phyloP scores from a whole-genome alignment of 2,113 vertebrate species.

The Burhinus oedicnemus region DNA sequence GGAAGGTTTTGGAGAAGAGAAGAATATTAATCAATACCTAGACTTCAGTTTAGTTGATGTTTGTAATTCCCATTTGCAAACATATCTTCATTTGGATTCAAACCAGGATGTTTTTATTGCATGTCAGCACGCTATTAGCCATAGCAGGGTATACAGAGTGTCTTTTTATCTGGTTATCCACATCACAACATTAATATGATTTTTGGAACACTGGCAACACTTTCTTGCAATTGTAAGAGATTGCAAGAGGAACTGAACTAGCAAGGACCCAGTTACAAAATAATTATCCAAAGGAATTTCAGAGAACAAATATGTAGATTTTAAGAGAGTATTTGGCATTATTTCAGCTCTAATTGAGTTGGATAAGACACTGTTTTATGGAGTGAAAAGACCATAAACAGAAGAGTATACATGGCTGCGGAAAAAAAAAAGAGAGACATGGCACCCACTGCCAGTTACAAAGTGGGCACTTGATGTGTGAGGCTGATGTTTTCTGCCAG shows the following conservation, averaged over 20 bases:
- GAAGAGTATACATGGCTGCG: background rate
- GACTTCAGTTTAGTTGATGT: background rate
- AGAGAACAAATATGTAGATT: constrained; percentile 23
- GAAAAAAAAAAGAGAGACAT: background rate
- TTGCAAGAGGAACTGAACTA: background rate
- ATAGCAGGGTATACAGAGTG: background rate
- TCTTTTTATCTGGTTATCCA: background rate
- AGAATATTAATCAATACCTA: background rate
- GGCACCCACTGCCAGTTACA: background rate
- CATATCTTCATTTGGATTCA: background rate
- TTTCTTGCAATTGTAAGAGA: background rate
- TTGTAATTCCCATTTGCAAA: background rate
- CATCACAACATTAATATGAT: background rate
- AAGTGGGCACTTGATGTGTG: constrained; percentile 27
- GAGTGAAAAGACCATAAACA: constrained; percentile 8
- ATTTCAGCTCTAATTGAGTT: constrained; percentile 6
- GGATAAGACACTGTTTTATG: background rate
- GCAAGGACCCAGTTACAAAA: background rate
- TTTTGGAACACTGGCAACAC: background rate
- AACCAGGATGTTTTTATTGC: background rate
- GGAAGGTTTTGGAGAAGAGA: background rate
- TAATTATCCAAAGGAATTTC: background rate
- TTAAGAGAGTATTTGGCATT: constrained; percentile 6
- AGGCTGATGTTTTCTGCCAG: constrained; percentile 28
- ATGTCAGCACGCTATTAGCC: background rate